Percentiles rank a stretch among this genome's conserved stretches.
phyloP scores from a whole-genome alignment of 2,113 vertebrate species.

The Galbula dea region DNA sequence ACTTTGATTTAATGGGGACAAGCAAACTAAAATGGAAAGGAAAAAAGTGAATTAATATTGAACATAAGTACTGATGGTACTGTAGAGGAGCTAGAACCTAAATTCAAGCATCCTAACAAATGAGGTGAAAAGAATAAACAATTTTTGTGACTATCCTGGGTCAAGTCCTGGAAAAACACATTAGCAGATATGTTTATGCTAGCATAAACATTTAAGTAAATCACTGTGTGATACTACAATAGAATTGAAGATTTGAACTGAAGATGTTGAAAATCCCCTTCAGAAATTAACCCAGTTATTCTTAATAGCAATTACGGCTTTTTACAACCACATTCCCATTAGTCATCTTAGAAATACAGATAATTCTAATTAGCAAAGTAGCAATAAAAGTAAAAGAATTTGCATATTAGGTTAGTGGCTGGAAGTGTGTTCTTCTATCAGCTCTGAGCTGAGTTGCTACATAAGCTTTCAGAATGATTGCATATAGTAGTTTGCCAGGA shows the following conservation, averaged over 20 bases:
- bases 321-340: background rate
- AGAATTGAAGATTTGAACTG: background rate
- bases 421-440: background rate
- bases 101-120: background rate
- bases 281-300: constrained; percentile 16
- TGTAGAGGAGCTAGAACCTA: background rate
- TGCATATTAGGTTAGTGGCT: background rate
- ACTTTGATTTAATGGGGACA: background rate
- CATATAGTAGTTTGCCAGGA: background rate
- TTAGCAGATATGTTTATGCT: constrained; percentile 9
- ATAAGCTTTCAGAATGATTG: background rate
- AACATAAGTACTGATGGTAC: background rate
- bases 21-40: background rate
- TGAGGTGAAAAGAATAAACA: background rate
- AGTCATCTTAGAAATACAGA: background rate
- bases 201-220: constrained; percentile 29
- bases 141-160: background rate
- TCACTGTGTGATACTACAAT: background rate
- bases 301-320: background rate
- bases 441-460: background rate
- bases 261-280: constrained; percentile 22
- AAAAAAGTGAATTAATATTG: background rate
- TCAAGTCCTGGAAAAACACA: constrained; percentile 22
- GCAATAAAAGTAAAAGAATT: background rate
- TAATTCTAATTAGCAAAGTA: constrained; percentile 22